Evolutionary conservation across 2,113 vertebrate species (phyloP), one percentile per base, ranked within the genome.

Genomic region (Melanerpes aurifrons): DNA sequence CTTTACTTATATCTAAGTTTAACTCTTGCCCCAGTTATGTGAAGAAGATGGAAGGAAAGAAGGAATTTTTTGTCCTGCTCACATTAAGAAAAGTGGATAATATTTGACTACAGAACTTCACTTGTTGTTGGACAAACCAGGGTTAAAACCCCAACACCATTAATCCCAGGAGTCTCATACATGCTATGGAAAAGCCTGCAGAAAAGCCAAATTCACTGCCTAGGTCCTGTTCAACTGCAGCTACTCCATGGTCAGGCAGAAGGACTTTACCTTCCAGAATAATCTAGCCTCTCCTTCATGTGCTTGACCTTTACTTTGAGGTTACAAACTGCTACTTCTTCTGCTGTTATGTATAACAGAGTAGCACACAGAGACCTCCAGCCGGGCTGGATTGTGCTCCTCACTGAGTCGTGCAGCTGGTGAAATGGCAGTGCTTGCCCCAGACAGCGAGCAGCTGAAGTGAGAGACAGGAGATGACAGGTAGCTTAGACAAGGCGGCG

Each of bases 401-500:
- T 66, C 2, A 1, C 56, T 15, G 86, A 82, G 83, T 74, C 0
- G 7, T 69, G 75, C 76, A 56, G 75, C 72, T 74, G 94, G 54
- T 56, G 81, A 68, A 92, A 93, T 40, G 70, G 29, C 81, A 90
- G 48, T 25, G 66, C 28, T 54, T 74, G 78, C 54, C 71, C 77
- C 88, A 76, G 40, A 32, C 50, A 58, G 71, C 0, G 7, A 86
- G 79, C 82, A 80, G 68, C 58, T 77, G 48, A 90, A 77, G 75
- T 86, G 88, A 54, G 82, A 96, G 89, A 89, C 4, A 0, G 35
- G 88, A 95, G 77, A 37, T 84, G 85, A 76, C 69, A 94, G 83
- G 86, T 86, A 88, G 64, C 89, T 93, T 20, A 68, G 85, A 81
- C 47, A 70, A 69, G 48, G 58, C 3, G 7, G 83, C 0, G 16